Evolutionary conservation across 2,888 invertebrate genomes (phyloP), one percentile per base, ranked within the genome.

Genomic region (Temnothorax unifasciatus): DNA sequence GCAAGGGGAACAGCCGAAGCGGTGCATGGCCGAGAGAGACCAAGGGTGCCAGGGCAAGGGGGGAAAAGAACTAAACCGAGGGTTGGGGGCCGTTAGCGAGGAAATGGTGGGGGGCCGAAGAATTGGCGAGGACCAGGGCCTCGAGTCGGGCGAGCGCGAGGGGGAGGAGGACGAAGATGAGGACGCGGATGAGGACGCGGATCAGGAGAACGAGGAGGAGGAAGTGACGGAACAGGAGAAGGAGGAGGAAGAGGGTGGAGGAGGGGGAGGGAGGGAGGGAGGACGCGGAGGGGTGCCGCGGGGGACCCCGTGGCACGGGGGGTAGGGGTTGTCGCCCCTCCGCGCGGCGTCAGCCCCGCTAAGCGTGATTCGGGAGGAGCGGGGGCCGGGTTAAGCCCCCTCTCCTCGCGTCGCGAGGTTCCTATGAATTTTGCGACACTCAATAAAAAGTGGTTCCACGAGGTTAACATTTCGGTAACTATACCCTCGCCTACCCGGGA

Each of bases 361-460:
- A 90, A 52, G 84, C 92, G 89, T 88, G 88, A 29, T 87, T 82
- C 66, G 73, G 59, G 82, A 79, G 83, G 82, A 84, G 85, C 86
- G 85, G 73, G 89, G 88, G 88, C 93, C 89, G 82, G 57, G 76
- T 85, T 74, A 76, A 85, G 47, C 44, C 92, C 92, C 92, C 91
- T 92, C 90, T 91, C 88, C 89, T 90, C 90, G 93, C 94, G 95
- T 85, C 88, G 89, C 89, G 92, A 95, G 95, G 95, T 95, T 95
- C 96, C 96, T 96, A 96, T 96, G 96, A 96, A 96, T 96, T 94
- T 96, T 95, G 96, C 96, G 95, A 96, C 95, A 95, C 95, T 95
- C 96, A 95, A 96, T 96, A 96, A 96, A 96, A 96, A 96, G 96
- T 95, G 96, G 96, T 96, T 96, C 96, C 95, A 95, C 96, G 95